These are phyloP conservation scores for Ptilorrhoa leucosticta DNA, from an alignment of 2,113 vertebrate species.

Conservation along the genomic window DNA sequence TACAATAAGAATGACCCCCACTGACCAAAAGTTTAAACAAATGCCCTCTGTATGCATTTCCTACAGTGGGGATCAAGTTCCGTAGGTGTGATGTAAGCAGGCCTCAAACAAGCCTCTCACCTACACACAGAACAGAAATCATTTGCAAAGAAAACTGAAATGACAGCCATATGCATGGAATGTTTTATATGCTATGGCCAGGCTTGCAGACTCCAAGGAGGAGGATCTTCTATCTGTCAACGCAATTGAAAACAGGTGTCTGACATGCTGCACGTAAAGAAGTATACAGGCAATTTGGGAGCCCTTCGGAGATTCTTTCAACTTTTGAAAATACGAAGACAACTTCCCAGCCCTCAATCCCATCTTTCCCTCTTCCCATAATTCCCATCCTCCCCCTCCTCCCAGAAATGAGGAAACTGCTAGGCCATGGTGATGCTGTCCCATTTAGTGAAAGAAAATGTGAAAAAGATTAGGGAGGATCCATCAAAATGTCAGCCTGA, in stretches of 20 bases:
- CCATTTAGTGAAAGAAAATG: constrained; percentile 43
- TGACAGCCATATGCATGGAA: constrained; percentile 67
- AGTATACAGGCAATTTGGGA: constrained; percentile 68
- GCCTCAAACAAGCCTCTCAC: constrained; percentile 58
- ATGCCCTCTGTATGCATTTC: constrained; percentile 51
- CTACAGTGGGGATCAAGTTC: constrained; percentile 70
- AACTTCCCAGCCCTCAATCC: constrained; percentile 27
- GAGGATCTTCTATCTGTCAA: constrained; percentile 68
- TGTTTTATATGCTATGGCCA: constrained; percentile 39
- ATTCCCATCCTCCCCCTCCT: neutral
- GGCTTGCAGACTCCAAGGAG: constrained; percentile 28
- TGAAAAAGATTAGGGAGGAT: constrained; percentile 64
- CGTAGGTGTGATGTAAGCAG: constrained; percentile 72
- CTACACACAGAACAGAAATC: constrained; percentile 67
- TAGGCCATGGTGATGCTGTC: constrained; percentile 19
- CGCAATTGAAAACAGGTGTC: constrained; percentile 79
- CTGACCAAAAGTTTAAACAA: constrained; percentile 67
- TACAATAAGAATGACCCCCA: constrained; percentile 67
- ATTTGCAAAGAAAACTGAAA: constrained; percentile 65
- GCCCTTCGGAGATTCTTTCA: constrained; percentile 68
- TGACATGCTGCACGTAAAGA: constrained; percentile 36
- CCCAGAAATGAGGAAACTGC: constrained; percentile 25
- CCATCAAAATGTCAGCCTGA: constrained; percentile 49
- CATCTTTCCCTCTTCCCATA: neutral
- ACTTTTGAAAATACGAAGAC: constrained; percentile 62